phyloP scores from a whole-genome alignment of 2,888 invertebrate species.

The Adelognathus sp. region DNA sequence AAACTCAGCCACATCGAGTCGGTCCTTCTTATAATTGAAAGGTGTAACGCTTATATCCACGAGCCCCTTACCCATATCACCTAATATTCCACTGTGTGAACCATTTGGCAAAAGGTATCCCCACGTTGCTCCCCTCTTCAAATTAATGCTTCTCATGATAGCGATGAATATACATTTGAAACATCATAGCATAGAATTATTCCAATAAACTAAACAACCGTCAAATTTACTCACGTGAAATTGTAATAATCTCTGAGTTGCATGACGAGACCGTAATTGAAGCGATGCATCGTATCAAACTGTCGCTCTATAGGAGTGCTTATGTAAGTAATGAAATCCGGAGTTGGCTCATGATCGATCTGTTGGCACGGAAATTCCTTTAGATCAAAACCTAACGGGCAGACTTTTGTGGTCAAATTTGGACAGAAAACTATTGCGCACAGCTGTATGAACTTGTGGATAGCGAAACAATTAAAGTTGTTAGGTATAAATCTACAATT shows the following conservation, averaged over 20 bases:
- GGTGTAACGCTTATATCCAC: constrained; percentile 88
- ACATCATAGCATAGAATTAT: not conserved
- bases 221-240: constrained; percentile 84
- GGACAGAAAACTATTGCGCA: no score
- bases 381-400: not conserved
- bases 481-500: no score
- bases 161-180: not conserved
- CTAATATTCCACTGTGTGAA: constrained; percentile 71
- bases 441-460: no score
- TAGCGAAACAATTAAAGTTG: no score
- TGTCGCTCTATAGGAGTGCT: constrained; percentile 82
- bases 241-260: constrained; percentile 86
- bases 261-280: constrained; percentile 84
- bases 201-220: not conserved
- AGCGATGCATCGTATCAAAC: constrained; percentile 85
- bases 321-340: constrained; percentile 80
- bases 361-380: constrained; percentile 29
- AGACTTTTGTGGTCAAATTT: not conserved
- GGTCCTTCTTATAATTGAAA: constrained; percentile 85
- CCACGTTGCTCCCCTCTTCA: constrained; percentile 68
- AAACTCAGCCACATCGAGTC: constrained; percentile 83
- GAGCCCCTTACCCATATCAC: constrained; percentile 71
- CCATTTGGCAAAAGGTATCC: constrained; percentile 71
- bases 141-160: constrained; percentile 65
- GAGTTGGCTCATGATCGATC: constrained; percentile 65